Evolutionary conservation across 1,140 invertebrate species (phyloP).

Genomic region (Laodelphax striatellus): DNA sequence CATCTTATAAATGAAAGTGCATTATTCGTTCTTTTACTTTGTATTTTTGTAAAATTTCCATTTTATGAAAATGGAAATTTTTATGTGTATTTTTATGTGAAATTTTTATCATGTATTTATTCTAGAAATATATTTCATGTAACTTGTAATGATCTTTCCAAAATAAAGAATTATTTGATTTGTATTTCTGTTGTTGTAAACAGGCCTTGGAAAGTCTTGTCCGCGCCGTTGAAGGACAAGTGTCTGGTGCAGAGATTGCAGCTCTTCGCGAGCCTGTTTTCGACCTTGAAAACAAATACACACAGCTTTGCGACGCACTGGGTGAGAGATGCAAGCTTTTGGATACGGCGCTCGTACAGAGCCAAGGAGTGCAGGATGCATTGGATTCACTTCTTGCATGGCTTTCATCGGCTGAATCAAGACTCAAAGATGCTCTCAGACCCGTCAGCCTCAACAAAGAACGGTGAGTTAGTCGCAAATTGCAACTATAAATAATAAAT

Average conservation of each 20-base stretch:
- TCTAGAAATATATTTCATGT: no score
- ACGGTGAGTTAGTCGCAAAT: slow-evolving; percentile 31
- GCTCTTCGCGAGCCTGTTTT: slow-evolving; percentile 67
- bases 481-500: no score
- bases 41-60: no score
- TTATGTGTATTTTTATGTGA: no score
- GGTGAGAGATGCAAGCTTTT: slow-evolving; percentile 70
- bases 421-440: slow-evolving; percentile 57
- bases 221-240: slow-evolving; percentile 62
- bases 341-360: slow-evolving; percentile 80
- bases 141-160: no score
- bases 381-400: slow-evolving; percentile 73
- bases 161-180: background rate
- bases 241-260: slow-evolving; percentile 62
- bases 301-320: slow-evolving; percentile 54
- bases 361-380: slow-evolving; percentile 88
- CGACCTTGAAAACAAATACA: slow-evolving; percentile 65
- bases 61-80: no score
- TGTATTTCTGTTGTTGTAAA: no score
- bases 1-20: no score
- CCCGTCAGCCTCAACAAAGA: slow-evolving; percentile 82
- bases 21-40: no score
- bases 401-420: slow-evolving; percentile 72
- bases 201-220: slow-evolving; percentile 58
- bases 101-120: no score